A percentile compares a stretch with the other conserved stretches of the same genome.
Evolutionary conservation across 92 coral and sea anemone genomes (phyloP).

Genomic region (Epizoanthus rinbou): DNA sequence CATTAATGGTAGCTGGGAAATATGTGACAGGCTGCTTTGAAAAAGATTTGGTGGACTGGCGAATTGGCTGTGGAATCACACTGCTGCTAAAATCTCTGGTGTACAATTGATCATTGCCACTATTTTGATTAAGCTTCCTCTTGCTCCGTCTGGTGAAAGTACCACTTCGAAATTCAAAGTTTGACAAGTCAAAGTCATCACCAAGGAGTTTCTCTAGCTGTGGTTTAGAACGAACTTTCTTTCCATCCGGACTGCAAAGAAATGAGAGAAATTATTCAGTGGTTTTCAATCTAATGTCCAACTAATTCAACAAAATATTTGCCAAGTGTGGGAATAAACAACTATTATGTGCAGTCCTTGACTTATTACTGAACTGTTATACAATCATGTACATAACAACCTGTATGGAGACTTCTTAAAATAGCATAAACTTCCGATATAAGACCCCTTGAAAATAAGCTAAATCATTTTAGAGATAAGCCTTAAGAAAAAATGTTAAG

Average conservation of each 20-base stretch:
- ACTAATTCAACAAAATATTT: too few species aligned
- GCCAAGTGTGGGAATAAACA: too few species aligned
- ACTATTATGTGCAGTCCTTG: too few species aligned
- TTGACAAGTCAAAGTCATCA: conserved; percentile 86
- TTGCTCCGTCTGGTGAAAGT: conserved; percentile 85
- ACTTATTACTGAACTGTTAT: too few species aligned
- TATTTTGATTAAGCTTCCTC: conserved; percentile 68
- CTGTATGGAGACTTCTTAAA: too few species aligned
- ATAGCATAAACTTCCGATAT: too few species aligned
- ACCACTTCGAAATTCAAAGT: conserved; percentile 96
- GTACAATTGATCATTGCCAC: conserved; percentile 62
- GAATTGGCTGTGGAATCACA: conserved; percentile 73
- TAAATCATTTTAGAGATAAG: too few species aligned
- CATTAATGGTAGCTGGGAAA: conserved; percentile 66
- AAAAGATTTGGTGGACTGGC: conserved; percentile 91
- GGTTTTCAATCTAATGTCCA: too few species aligned
- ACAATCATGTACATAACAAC: too few species aligned
- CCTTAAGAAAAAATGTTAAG: too few species aligned
- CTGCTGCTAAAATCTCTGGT: conserved; percentile 82
- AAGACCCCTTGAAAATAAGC: too few species aligned
- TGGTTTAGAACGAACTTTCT: conserved; percentile 95
- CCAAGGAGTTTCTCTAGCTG: conserved; percentile 89
- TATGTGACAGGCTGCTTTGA: conserved; percentile 91
- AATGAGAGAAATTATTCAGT: background rate
- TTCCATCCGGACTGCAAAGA: conserved; percentile 92